These are phyloP conservation scores for Cantharis nigra DNA, from an alignment of 2,888 invertebrate species.

Conservation along the genomic window DNA sequence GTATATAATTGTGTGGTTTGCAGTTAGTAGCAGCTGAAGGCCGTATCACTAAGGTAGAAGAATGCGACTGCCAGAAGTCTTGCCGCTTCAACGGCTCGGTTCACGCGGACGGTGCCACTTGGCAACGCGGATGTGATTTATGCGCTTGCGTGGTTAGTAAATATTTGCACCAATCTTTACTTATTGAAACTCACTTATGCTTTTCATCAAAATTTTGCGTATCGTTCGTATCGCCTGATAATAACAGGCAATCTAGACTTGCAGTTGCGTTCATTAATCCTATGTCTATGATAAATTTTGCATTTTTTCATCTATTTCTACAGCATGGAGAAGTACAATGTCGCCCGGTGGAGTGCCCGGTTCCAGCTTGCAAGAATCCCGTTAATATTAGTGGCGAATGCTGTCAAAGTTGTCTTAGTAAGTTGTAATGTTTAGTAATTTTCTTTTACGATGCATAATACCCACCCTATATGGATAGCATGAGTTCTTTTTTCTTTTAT, in stretches of 20 bases:
- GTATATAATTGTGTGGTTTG: constrained; percentile 50
- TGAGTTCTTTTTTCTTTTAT: background rate
- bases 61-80: constrained; percentile 89
- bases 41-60: constrained; percentile 77
- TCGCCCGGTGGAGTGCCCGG: constrained; percentile 79
- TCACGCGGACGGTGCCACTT: constrained; percentile 81
- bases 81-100: constrained; percentile 81
- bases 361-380: constrained; percentile 79
- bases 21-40: constrained; percentile 83
- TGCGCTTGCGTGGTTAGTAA: constrained; percentile 83
- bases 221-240: constrained; percentile 11
- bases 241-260: constrained; percentile 22
- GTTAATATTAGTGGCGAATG: constrained; percentile 78
- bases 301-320: constrained; percentile 36
- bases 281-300: constrained; percentile 8
- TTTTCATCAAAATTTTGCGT: constrained; percentile 16
- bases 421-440: constrained; percentile 53
- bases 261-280: constrained; percentile 24
- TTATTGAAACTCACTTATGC: background rate
- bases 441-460: background rate
- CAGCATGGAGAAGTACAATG: constrained; percentile 87
- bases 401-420: constrained; percentile 86
- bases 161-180: constrained; percentile 11
- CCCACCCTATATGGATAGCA: background rate
- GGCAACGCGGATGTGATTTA: constrained; percentile 84